phyloP scores from a whole-genome alignment of 2,797 vertebrate species.

The Cirrhinus mrigala region DNA sequence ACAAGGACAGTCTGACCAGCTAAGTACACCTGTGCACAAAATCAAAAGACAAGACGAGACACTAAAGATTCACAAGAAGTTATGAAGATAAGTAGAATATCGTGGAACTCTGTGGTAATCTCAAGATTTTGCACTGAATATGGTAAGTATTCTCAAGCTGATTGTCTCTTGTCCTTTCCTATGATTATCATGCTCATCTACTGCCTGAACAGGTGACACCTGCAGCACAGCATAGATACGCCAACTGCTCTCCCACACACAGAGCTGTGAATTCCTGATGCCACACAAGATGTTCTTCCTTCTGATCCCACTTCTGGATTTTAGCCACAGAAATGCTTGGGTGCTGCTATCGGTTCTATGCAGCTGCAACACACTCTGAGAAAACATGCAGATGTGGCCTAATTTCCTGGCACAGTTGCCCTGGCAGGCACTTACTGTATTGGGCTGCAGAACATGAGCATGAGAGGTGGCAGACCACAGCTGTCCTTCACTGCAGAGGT shows the following conservation, averaged over 20 bases:
- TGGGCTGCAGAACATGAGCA: background rate
- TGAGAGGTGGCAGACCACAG: conserved; percentile 29
- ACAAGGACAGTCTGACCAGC: background rate
- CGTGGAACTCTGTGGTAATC: background rate
- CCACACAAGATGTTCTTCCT: conserved; percentile 17
- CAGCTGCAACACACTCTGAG: conserved; percentile 1
- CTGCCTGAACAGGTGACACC: conserved; percentile 48
- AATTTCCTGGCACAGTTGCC: conserved; percentile 22
- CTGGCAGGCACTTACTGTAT: conserved; percentile 15
- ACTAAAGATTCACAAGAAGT: background rate
- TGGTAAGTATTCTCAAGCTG: background rate
- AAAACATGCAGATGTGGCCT: conserved; percentile 27
- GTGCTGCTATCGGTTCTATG: background rate
- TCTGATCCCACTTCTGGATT: conserved; percentile 12
- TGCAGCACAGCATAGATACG: conserved; percentile 24
- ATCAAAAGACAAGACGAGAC: conserved; percentile 7
- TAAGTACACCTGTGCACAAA: conserved; percentile 1
- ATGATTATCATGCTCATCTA: background rate
- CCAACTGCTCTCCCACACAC: conserved; percentile 29
- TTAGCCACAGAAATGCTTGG: conserved; percentile 3
- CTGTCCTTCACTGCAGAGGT: conserved; percentile 19
- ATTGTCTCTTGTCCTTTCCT: background rate
- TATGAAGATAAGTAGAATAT: background rate
- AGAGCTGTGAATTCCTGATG: background rate
- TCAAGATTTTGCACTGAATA: background rate